A percentile compares a stretch with the other conserved stretches of the same genome.
Conservation (phyloP, 2,888 invertebrate genomes). For the Caenorhabditis sp. region DNA sequence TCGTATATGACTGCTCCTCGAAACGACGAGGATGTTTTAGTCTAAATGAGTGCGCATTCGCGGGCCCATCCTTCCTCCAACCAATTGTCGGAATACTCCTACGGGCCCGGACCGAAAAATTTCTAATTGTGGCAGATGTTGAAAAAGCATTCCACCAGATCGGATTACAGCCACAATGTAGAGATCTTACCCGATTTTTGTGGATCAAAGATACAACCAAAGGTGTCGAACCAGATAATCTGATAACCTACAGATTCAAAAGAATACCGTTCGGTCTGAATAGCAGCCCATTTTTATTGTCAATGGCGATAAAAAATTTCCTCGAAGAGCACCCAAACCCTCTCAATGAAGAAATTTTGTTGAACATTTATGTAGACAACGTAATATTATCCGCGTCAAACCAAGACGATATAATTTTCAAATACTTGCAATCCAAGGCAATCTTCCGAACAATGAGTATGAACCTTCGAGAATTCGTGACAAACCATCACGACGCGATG, state of each 20-base stretch:
- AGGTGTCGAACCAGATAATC: no score
- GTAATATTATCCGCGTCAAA: constrained; percentile 15
- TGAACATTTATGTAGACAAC: constrained; percentile 12
- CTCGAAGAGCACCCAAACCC: neutral
- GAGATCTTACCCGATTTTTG: constrained; percentile 44
- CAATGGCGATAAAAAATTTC: constrained; percentile 26
- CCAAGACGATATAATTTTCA: neutral
- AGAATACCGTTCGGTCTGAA: constrained; percentile 47
- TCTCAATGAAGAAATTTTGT: constrained; percentile 7
- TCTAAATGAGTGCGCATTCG: neutral
- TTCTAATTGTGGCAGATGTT: constrained; percentile 24
- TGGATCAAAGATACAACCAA: constrained; percentile 35
- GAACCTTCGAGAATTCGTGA: constrained; percentile 23
- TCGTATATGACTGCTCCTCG: neutral
- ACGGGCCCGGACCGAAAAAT: neutral
- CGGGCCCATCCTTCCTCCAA: neutral
- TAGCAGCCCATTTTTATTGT: constrained; percentile 46
- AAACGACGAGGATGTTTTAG: neutral
- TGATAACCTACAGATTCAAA: constrained; percentile 19
- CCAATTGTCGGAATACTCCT: neutral
- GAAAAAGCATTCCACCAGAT: constrained; percentile 54
- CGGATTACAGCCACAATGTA: constrained; percentile 27
- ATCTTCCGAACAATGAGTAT: constrained; percentile 9
- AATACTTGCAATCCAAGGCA: constrained; percentile 3
- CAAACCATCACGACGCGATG: neutral